Conservation (phyloP, 2,888 invertebrate genomes). For the Holacanthella duospinosa region DNA sequence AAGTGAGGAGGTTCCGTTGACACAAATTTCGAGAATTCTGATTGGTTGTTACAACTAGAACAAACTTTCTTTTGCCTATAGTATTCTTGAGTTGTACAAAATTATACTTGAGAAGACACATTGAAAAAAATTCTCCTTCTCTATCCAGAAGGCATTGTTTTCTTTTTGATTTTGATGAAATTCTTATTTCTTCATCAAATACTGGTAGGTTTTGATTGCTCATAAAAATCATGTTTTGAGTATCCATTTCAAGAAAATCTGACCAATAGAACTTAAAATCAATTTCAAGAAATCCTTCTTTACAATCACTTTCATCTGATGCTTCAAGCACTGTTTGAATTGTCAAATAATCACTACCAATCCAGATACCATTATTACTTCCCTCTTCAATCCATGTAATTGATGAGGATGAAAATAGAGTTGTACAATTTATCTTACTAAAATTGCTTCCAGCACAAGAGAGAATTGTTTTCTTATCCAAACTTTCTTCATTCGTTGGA, state of each 20-base stretch:
- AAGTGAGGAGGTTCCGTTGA: not conserved
- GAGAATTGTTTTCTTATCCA: too few relatives aligned
- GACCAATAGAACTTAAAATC: too few relatives aligned
- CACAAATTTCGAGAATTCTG: not conserved
- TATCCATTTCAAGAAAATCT: not conserved
- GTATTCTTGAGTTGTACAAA: not conserved
- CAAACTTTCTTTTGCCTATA: not conserved
- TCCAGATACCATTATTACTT: too few relatives aligned
- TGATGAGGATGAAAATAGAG: too few relatives aligned
- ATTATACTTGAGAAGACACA: not conserved
- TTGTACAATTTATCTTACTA: too few relatives aligned
- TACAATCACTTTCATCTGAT: too few relatives aligned
- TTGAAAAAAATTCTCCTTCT: not conserved
- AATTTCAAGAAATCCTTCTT: too few relatives aligned
- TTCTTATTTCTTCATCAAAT: not conserved
- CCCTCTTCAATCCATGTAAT: too few relatives aligned
- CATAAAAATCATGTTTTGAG: not conserved
- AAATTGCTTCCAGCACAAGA: too few relatives aligned
- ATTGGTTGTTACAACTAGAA: not conserved
- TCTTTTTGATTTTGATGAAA: not conserved
- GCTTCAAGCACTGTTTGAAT: too few relatives aligned
- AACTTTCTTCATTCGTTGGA: too few relatives aligned
- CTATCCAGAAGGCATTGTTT: not conserved
- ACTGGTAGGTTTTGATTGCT: not conserved
- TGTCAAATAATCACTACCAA: too few relatives aligned